These are phyloP conservation scores for Lacanobia wlatinum DNA, from an alignment of 2,888 invertebrate genomes.

Conservation along the genomic window DNA sequence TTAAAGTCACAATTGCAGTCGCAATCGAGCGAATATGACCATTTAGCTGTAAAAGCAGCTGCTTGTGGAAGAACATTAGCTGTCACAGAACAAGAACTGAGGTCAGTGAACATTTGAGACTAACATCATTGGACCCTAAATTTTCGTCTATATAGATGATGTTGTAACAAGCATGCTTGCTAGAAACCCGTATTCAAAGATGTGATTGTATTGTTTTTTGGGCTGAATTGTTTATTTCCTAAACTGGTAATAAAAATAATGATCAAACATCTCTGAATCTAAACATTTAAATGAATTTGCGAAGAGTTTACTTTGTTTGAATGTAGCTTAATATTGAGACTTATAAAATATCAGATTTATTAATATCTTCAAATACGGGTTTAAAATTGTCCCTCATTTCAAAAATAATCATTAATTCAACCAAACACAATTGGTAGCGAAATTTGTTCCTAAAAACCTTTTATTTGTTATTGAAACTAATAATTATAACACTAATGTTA, in stretches of 20 bases:
- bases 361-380: conserved; percentile 42
- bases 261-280: not conserved
- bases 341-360: no score
- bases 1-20: conserved; percentile 82
- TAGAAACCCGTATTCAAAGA: conserved; percentile 36
- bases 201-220: not conserved
- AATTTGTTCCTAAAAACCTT: conserved; percentile 76
- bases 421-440: conserved; percentile 83
- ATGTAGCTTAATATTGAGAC: no score
- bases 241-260: not conserved
- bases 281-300: no score
- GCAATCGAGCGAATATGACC: conserved; percentile 80
- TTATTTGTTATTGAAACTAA: conserved; percentile 58
- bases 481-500: conserved; percentile 58
- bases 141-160: conserved; percentile 22
- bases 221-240: not conserved
- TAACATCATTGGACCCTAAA: conserved; percentile 10
- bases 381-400: conserved; percentile 33
- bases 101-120: conserved; percentile 72
- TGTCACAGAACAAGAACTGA: conserved; percentile 87
- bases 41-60: conserved; percentile 79
- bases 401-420: conserved; percentile 63
- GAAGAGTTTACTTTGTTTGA: no score
- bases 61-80: conserved; percentile 85
- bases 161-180: conserved; percentile 38